Percentiles rank a stretch among this genome's conserved stretches.
phyloP scores from a whole-genome alignment of 2,888 invertebrate species.

The Onthophagus sagittarius region DNA sequence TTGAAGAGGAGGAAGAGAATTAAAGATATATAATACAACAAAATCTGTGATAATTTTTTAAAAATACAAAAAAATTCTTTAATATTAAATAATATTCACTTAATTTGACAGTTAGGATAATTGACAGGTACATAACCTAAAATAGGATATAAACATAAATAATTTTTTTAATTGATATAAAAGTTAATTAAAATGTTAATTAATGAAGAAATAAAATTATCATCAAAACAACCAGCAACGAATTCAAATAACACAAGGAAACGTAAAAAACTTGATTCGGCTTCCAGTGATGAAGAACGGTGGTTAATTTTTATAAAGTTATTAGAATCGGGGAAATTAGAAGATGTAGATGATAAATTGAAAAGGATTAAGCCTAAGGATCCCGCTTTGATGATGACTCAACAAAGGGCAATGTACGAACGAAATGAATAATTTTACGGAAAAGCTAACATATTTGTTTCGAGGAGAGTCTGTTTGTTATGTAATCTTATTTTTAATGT shows the following conservation, averaged over 20 bases:
- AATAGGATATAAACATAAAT: no score
- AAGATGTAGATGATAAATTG: constrained; percentile 89
- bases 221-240: constrained; percentile 36
- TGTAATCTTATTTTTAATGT: constrained; percentile 69
- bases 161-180: no score
- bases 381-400: constrained; percentile 90
- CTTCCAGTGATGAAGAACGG: constrained; percentile 92
- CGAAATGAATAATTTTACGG: constrained; percentile 43
- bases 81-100: no score
- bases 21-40: neutral
- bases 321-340: constrained; percentile 91
- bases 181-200: neutral
- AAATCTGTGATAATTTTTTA: neutral
- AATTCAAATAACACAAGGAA: constrained; percentile 60
- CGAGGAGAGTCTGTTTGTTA: constrained; percentile 39
- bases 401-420: constrained; percentile 92
- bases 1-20: constrained; percentile 12
- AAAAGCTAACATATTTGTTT: constrained; percentile 15
- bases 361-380: constrained; percentile 90
- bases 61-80: no score
- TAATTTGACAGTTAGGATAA: no score
- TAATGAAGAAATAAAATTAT: constrained; percentile 11
- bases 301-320: constrained; percentile 90
- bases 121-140: no score
- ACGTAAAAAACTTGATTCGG: constrained; percentile 73